Conservation (phyloP, 2,113 vertebrate species). For the Lonchura striata region DNA sequence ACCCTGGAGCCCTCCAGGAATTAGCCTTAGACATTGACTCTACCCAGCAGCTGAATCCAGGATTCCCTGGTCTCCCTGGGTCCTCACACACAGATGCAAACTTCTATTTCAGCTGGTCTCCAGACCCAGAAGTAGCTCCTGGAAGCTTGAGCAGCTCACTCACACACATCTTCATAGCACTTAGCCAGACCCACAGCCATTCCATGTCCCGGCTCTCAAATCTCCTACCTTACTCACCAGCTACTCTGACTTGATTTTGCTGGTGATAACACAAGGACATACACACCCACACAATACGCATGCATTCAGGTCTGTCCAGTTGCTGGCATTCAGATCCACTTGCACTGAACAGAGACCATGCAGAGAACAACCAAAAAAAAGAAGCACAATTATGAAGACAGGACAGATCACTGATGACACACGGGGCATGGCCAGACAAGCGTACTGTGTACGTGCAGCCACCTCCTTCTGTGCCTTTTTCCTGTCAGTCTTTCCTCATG, state of each 20-base stretch:
- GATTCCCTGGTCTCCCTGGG: background rate
- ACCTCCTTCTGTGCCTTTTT: background rate
- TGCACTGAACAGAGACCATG: background rate
- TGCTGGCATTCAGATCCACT: background rate
- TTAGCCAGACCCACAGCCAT: background rate
- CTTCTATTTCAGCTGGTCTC: background rate
- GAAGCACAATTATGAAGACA: background rate
- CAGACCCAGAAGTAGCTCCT: background rate
- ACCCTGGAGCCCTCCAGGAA: background rate
- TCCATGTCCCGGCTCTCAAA: background rate
- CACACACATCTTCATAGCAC: background rate
- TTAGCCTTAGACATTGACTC: background rate
- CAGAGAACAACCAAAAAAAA: background rate
- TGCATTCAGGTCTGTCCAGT: background rate
- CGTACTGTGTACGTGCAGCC: accelerated
- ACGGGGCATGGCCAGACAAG: background rate
- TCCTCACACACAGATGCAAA: background rate
- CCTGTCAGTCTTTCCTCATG: background rate
- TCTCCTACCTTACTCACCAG: background rate
- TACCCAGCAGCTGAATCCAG: background rate
- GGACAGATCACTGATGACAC: background rate
- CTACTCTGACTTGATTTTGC: background rate
- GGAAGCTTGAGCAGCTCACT: background rate
- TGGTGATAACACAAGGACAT: accelerated
- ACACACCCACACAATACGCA: background rate